Percentiles rank a stretch among this genome's conserved stretches.
These are phyloP conservation scores for Athripsodes cinereus DNA, from an alignment of 2,888 invertebrate species.

Conservation along the genomic window DNA sequence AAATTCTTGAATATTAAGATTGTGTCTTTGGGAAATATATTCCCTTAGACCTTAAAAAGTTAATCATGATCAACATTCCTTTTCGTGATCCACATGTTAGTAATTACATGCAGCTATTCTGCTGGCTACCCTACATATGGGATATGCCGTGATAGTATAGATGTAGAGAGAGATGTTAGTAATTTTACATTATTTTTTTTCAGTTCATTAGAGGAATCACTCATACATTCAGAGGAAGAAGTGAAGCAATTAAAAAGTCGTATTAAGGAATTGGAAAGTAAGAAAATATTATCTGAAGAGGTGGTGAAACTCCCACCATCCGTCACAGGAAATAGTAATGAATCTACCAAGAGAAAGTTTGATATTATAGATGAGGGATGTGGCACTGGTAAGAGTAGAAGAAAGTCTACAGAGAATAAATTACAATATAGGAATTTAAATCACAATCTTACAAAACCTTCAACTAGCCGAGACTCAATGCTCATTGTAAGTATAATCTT, in stretches of 20 bases:
- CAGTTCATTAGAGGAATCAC: conserved; percentile 14
- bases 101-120: too few relatives aligned
- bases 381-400: background rate
- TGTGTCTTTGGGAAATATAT: too few relatives aligned
- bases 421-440: background rate
- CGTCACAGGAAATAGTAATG: background rate
- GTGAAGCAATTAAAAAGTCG: conserved; percentile 12
- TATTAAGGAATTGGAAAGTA: conserved; percentile 1
- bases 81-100: too few relatives aligned
- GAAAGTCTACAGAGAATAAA: background rate
- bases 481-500: conserved; percentile 1
- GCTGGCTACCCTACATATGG: too few relatives aligned
- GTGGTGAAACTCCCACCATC: background rate
- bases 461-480: background rate
- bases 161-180: too few relatives aligned
- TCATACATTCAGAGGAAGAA: conserved; percentile 14
- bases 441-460: background rate
- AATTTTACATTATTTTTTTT: conserved; percentile 4
- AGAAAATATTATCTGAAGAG: background rate
- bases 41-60: too few relatives aligned
- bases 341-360: background rate
- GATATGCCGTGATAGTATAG: too few relatives aligned
- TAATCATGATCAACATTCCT: too few relatives aligned
- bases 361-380: background rate
- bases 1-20: too few relatives aligned